These are phyloP conservation scores for Indri indri DNA, from an alignment of 2,113 vertebrate genomes.

Conservation along the genomic window DNA sequence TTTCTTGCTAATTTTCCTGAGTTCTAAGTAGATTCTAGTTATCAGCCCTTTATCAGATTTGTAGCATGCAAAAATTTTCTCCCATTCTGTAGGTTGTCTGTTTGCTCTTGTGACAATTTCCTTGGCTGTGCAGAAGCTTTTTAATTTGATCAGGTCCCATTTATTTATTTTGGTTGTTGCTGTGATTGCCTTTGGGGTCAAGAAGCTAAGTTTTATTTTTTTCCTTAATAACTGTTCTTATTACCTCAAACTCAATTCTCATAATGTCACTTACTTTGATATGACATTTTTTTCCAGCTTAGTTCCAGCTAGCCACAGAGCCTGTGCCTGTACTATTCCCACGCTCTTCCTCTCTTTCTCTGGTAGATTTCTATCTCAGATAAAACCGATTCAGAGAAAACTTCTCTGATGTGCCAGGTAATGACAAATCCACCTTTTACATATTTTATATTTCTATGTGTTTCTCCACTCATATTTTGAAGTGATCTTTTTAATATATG, in stretches of 20 bases:
- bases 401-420: not conserved
- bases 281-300: not conserved
- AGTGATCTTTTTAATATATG: not conserved
- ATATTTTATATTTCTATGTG: not conserved
- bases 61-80: no score
- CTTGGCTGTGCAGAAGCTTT: no score
- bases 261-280: not conserved
- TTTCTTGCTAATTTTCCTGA: no score
- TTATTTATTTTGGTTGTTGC: no score
- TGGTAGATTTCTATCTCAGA: not conserved
- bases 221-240: not conserved
- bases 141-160: no score
- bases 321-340: rapidly evolving
- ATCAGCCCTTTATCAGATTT: no score
- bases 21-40: no score
- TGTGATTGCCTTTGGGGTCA: no score
- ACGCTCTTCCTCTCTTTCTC: not conserved
- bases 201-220: not conserved
- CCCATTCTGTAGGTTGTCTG: no score
- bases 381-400: not conserved
- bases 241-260: not conserved
- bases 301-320: not conserved
- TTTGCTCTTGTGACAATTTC: no score
- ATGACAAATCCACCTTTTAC: not conserved
- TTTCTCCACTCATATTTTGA: not conserved